Percentiles rank a stretch among this genome's conserved stretches.
Conservation (phyloP, 2,797 vertebrate genomes). For the Delichon dasypus region DNA sequence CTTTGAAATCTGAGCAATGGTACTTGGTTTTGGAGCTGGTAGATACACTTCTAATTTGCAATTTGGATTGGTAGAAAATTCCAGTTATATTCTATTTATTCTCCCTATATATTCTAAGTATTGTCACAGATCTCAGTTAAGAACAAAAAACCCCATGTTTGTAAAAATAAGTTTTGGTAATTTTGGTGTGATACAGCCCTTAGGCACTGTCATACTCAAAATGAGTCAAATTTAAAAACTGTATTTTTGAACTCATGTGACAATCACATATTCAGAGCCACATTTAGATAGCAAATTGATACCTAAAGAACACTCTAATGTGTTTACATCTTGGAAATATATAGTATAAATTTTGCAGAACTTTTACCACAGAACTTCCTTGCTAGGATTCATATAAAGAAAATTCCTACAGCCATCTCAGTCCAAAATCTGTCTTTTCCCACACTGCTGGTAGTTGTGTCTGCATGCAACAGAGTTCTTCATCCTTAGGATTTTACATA, state of each 20-base stretch:
- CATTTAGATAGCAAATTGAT: neutral
- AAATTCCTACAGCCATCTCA: neutral
- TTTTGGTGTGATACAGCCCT: neutral
- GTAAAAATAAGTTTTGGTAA: neutral
- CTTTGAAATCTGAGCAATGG: neutral
- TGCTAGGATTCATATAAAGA: neutral
- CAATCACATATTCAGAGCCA: neutral
- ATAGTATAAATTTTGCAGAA: neutral
- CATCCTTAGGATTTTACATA: neutral
- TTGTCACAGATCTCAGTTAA: neutral
- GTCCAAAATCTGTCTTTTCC: neutral
- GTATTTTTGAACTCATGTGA: neutral
- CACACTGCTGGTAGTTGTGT: neutral
- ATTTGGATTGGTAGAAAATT: neutral
- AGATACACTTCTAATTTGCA: neutral
- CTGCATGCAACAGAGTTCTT: neutral
- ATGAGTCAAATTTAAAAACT: neutral
- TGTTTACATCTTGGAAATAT: neutral
- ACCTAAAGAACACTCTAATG: neutral
- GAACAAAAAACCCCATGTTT: accelerated
- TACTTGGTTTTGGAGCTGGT: neutral
- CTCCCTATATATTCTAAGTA: neutral
- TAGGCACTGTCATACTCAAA: neutral
- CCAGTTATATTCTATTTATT: neutral
- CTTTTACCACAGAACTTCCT: neutral